Conservation (phyloP, 1,140 invertebrate genomes). For the Halesus radiatus region DNA sequence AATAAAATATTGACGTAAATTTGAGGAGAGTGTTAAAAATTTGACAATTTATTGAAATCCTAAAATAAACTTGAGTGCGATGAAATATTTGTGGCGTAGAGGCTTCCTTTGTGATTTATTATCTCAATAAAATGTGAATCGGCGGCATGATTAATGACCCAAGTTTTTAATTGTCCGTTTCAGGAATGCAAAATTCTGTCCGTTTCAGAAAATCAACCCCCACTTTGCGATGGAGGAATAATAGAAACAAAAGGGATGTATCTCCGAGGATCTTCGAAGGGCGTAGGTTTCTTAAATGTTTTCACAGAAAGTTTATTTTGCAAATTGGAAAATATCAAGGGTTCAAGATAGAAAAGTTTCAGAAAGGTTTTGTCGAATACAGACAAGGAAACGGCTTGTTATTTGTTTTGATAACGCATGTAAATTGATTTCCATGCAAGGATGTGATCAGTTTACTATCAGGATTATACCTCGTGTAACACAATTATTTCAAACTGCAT, state of each 20-base stretch:
- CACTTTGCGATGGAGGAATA: neutral
- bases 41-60: conserved; percentile 7
- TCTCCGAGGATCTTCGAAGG: neutral
- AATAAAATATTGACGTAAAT: neutral
- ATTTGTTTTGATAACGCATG: no score
- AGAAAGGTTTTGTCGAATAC: no score
- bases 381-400: no score
- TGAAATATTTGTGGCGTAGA: conserved; percentile 1
- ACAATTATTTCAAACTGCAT: no score
- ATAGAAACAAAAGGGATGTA: neutral
- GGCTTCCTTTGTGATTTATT: neutral
- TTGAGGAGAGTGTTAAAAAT: neutral
- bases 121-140: conserved; percentile 25
- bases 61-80: neutral
- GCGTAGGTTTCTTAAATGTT: no score
- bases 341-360: no score
- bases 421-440: no score
- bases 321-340: no score
- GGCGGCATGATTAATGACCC: conserved; percentile 14
- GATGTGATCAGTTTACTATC: no score
- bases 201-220: neutral
- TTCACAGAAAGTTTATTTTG: no score
- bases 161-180: conserved; percentile 22
- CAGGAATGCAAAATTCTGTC: no score
- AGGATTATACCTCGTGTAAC: no score